Evolutionary conservation across 37 sponge, comb jelly and placozoan genomes (phyloP), one percentile per base, ranked within the genome.

Genomic region (Mnemiopsis leidyi): DNA sequence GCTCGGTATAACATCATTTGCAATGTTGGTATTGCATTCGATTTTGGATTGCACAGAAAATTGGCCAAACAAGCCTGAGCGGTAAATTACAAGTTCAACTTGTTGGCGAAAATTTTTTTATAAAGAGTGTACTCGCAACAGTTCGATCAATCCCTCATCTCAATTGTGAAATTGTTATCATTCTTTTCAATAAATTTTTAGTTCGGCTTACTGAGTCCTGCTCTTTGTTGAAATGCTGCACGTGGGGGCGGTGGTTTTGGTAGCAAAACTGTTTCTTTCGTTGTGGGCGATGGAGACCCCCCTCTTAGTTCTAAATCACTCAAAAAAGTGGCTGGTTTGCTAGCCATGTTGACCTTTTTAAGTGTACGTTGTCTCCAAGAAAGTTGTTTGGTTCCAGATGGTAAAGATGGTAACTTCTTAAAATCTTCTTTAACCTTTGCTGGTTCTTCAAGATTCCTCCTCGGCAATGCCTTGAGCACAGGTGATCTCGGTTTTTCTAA

Each of bases 361-460:
- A 85, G 35, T 7, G 90, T 85, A 23, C 90, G 38, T 40, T 85
- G 90, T 85, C 90, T 85, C 90, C 90, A 85, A 25, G 90, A 85
- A 5, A 85, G 61, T 40, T 85, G 90, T 39, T 18, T 40, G 38
- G 21, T 28, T 0, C n/a, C 23, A 16, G 48, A 28, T n/a, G 90
- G 40, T 0, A 40, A 23, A n/a, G 61, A 38, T 5, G 90, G 90
- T 20, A 85, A 39, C 48, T 85, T 40, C 29, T 38, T 38, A 5
- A 71, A 28, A 3, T 71, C 30, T 23, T 71, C 30, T n/a, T 71
- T 18, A 18, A 25, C 61, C 9, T 18, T 29, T 39, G 48, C 13
- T n/a, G 9, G 24, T 40, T 38, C 28, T 1, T 2, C 3, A 0
- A 2, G n/a, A 18, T 36, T 36, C 35, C 20, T 20, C 25, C 29